Base-by-base conservation (phyloP, 2,113 vertebrate genomes). In the Semnopithecus entellus region DNA sequence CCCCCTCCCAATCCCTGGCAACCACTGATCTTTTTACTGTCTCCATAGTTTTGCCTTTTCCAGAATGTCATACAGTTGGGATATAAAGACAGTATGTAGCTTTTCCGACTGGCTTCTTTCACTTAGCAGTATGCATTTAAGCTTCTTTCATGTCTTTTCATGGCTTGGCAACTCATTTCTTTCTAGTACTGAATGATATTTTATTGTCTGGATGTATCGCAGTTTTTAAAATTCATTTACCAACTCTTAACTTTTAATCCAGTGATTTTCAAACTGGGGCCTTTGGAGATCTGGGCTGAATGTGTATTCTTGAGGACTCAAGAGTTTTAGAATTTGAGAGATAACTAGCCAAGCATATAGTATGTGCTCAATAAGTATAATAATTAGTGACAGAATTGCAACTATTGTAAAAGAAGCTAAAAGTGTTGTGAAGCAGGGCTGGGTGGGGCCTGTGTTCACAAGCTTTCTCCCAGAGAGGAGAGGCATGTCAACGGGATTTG, bases 271-370 rank as follows among this genome's bases (percentile, higher is more conserved):
- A 70, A 52, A 76, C 9, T 55, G 14, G 50, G 17, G 18, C 68
- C 73, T 84, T 40, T 81, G 79, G 17, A 50, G 88, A 45, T 40
- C 50, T 78, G 86, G 78, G 55, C 17, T 90, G 25, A 75, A 50
- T 6, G 11, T 50, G 45, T 79, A 40, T 70, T 88, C 78, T 68
- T n/a, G 17, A 72, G 45, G 27, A 48, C 55, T 78, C 55, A 75
- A 20, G 83, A 66, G 45, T 78, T 90, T 68, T 78, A 40, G 23
- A 93, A 90, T 75, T 90, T 93, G 78, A 82, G 75, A 79, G 70
- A 76, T 50, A 64, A 25, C 30, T 55, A 91, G 50, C 32, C 25
- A 75, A 59, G 32, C 25, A 40, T 40, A 78, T 22, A 50, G 7
- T 27, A 91, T 79, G 48, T 87, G 52, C 68, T 92, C 68, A 79